Conservation (phyloP, 2,888 invertebrate genomes). For the Caenorhabditis zanzibari region DNA sequence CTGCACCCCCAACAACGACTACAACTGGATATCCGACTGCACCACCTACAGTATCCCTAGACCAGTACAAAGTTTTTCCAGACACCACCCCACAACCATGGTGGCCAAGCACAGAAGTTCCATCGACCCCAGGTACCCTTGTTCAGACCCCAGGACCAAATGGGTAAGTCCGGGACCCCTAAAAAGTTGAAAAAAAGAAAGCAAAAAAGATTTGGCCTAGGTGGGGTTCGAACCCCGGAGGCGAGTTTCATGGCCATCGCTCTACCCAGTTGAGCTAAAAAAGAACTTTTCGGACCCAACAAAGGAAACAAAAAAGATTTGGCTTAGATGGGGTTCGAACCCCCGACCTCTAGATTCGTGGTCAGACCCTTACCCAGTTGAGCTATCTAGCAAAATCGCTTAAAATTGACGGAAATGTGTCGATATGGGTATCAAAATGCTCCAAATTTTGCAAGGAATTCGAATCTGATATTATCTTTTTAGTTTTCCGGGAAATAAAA, state of each 20-base stretch:
- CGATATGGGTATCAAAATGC: too few species aligned
- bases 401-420: background rate
- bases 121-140: background rate
- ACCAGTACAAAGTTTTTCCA: conserved; percentile 14
- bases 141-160: background rate
- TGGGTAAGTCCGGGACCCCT: background rate
- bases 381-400: too few species aligned
- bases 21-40: conserved; percentile 19
- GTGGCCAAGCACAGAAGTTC: background rate
- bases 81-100: background rate
- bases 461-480: background rate
- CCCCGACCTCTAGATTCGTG: too few species aligned
- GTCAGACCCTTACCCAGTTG: too few species aligned
- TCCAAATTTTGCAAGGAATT: background rate
- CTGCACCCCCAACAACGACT: conserved; percentile 9
- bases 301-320: too few species aligned
- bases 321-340: too few species aligned
- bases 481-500: conserved; percentile 8
- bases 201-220: background rate
- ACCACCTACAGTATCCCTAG: conserved; percentile 1
- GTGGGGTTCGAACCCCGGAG: too few species aligned
- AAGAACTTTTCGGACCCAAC: too few species aligned
- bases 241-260: too few species aligned
- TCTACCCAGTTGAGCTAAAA: too few species aligned
- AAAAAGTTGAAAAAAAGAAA: too few species aligned